phyloP scores from a whole-genome alignment of 2,888 invertebrate species.

The Ctenicera cuprea region DNA sequence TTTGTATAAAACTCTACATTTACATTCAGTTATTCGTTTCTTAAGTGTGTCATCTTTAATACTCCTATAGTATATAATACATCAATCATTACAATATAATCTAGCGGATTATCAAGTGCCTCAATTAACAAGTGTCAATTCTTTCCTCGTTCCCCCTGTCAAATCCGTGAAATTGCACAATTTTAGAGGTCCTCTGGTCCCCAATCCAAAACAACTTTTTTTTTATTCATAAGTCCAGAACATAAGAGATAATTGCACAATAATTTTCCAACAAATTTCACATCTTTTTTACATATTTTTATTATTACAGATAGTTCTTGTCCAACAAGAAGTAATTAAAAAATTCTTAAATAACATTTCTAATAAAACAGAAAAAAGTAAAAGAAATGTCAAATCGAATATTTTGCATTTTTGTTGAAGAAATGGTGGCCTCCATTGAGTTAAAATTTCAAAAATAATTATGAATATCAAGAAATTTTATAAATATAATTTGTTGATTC shows the following conservation, averaged over 20 bases:
- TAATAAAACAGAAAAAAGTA: no score
- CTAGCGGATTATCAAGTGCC: conserved; percentile 58
- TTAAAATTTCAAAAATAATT: no score
- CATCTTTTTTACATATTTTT: not conserved
- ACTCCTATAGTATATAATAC: conserved; percentile 47
- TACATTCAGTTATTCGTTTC: conserved; percentile 55
- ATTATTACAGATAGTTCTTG: no score
- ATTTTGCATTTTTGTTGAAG: no score
- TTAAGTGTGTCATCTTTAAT: conserved; percentile 50
- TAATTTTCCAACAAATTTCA: conserved; percentile 3
- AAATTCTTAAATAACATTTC: no score
- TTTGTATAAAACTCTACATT: conserved; percentile 72
- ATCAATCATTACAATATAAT: conserved; percentile 45
- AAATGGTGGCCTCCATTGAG: no score
- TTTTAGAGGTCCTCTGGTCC: conserved; percentile 60
- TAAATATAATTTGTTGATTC: no score
- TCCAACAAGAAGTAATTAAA: no score
- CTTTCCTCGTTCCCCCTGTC: conserved; percentile 17
- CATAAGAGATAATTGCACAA: conserved; percentile 42
- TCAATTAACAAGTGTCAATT: conserved; percentile 62
- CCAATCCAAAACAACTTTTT: conserved; percentile 42
- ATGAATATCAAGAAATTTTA: no score
- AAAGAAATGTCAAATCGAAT: no score
- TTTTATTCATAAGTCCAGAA: conserved; percentile 21
- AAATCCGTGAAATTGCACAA: conserved; percentile 59